These are phyloP conservation scores for Agapornis canus DNA, from an alignment of 2,797 vertebrate species.

Conservation along the genomic window DNA sequence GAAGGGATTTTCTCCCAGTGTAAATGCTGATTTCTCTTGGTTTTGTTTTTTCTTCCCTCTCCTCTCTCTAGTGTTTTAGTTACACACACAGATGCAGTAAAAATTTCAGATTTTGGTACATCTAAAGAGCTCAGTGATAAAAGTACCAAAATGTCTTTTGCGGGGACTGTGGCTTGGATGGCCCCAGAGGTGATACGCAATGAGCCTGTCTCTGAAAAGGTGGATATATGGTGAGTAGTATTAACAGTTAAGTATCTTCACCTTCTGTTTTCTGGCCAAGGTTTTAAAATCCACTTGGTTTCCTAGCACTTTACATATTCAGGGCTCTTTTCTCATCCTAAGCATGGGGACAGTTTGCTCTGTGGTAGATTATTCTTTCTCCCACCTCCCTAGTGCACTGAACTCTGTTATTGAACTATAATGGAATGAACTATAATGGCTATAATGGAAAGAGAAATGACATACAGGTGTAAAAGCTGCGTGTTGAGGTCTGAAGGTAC, in stretches of 20 bases:
- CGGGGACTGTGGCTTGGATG: constrained; percentile 99
- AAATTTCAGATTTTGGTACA: constrained; percentile 98
- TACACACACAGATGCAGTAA: constrained; percentile 93
- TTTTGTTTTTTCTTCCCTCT: background rate
- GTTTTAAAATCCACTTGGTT: background rate
- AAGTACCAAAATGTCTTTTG: constrained; percentile 99
- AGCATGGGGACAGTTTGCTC: background rate
- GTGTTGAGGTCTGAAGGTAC: background rate
- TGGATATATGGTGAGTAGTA: constrained; percentile 94
- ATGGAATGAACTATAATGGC: background rate
- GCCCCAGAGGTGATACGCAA: constrained; percentile 98
- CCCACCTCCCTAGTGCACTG: background rate
- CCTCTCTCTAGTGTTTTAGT: constrained; percentile 87
- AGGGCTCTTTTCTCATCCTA: background rate
- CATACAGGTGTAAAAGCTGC: background rate
- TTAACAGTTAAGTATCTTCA: background rate
- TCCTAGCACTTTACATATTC: background rate
- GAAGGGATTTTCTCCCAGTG: background rate
- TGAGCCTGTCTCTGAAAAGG: constrained; percentile 97
- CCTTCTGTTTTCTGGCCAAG: background rate
- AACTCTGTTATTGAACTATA: background rate
- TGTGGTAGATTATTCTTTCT: background rate
- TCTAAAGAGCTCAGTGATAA: constrained; percentile 99
- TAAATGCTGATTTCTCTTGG: background rate
- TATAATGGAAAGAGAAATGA: background rate